Percentiles rank a stretch among this genome's conserved stretches.
These are phyloP conservation scores for Trichonephila clavipes DNA, from an alignment of 1,140 invertebrate species.

Conservation along the genomic window DNA sequence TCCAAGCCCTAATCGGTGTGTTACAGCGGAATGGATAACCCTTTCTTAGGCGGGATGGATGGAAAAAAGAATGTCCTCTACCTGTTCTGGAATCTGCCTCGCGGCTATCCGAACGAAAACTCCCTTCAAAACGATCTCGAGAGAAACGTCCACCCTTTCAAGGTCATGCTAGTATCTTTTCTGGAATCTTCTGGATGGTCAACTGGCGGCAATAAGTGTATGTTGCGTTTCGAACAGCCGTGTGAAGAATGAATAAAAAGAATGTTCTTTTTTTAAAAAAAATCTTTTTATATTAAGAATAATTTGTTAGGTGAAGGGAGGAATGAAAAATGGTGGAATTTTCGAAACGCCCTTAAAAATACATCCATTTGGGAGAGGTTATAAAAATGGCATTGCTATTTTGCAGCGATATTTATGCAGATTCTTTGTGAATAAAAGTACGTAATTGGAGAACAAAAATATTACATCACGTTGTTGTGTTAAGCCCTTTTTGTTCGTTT, in stretches of 20 bases:
- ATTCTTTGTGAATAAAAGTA: no score
- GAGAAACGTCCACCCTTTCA: slow-evolving; percentile 17
- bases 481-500: no score
- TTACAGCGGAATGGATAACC: neutral
- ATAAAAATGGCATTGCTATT: no score
- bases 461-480: no score
- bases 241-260: slow-evolving; percentile 5
- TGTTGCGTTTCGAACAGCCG: neutral
- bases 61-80: slow-evolving; percentile 4
- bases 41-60: neutral
- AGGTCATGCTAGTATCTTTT: slow-evolving; percentile 9
- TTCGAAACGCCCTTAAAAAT: neutral
- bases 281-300: no score
- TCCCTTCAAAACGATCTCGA: neutral
- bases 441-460: no score
- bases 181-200: slow-evolving; percentile 10
- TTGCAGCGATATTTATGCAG: no score
- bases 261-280: neutral
- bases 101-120: neutral
- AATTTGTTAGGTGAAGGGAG: neutral
- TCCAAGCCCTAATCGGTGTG: neutral
- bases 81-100: slow-evolving; percentile 2
- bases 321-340: neutral
- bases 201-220: slow-evolving; percentile 4
- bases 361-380: no score